phyloP scores from a whole-genome alignment of 1,140 invertebrate species.

The Homarus americanus region DNA sequence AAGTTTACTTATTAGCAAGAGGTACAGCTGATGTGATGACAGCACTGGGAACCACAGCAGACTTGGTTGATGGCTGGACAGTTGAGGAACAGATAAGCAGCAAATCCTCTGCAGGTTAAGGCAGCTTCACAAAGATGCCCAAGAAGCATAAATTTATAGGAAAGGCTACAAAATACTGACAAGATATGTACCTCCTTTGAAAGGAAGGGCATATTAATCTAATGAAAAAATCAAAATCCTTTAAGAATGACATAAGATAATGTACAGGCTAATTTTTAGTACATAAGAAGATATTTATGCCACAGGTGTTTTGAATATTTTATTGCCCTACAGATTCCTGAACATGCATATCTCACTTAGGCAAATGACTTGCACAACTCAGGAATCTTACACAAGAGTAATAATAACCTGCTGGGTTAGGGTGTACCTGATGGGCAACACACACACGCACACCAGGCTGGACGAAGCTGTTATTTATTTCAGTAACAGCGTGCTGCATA shows the following conservation, averaged over 20 bases:
- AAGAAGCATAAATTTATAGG: not conserved
- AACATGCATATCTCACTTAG: not conserved
- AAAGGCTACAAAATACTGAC: not conserved
- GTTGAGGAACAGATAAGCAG: too few relatives aligned
- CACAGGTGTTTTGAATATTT: not conserved
- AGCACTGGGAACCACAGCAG: too few relatives aligned
- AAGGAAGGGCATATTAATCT: not conserved
- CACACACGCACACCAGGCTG: not conserved
- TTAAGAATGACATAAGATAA: not conserved
- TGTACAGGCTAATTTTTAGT: not conserved
- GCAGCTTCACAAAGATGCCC: not conserved
- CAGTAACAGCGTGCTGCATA: not conserved
- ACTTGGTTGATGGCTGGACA: too few relatives aligned
- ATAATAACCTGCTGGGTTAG: not conserved
- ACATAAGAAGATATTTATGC: not conserved
- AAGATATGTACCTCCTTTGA: not conserved
- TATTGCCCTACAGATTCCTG: not conserved
- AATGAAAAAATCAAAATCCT: not conserved
- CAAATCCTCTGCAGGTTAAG: not conserved
- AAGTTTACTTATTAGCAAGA: too few relatives aligned
- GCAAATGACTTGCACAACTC: not conserved
- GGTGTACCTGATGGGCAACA: not conserved
- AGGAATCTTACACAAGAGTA: not conserved
- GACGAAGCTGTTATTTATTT: not conserved
- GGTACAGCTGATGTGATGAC: too few relatives aligned